Evolutionary conservation across 2,888 invertebrate species (phyloP).

Genomic region (Invenusta paracnida): DNA sequence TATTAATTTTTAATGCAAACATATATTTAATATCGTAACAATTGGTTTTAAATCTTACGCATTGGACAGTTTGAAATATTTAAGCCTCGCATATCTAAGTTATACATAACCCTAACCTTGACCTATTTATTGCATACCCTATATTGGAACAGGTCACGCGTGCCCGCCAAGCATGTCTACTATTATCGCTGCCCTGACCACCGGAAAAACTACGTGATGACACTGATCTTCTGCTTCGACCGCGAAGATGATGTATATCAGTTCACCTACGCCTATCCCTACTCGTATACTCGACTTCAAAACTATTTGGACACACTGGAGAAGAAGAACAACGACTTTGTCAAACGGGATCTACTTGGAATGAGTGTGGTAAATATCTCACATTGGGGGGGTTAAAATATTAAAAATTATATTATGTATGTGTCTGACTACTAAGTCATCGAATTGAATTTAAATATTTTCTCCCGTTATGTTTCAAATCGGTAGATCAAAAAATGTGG

Average conservation of each 20-base stretch:
- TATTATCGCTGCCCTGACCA: slow-evolving; percentile 85
- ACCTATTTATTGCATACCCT: too few relatives aligned
- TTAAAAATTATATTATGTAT: neutral
- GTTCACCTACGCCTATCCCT: slow-evolving; percentile 86
- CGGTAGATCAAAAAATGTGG: too few relatives aligned
- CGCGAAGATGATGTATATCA: slow-evolving; percentile 89
- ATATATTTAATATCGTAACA: too few relatives aligned
- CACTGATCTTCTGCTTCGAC: slow-evolving; percentile 88
- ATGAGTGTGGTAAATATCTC: slow-evolving; percentile 56
- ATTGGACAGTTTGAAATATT: too few relatives aligned
- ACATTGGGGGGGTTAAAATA: neutral
- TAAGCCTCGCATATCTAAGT: too few relatives aligned
- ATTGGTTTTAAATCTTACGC: too few relatives aligned
- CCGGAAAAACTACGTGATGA: slow-evolving; percentile 78
- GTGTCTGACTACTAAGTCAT: too few relatives aligned
- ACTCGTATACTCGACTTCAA: slow-evolving; percentile 85
- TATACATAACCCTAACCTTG: too few relatives aligned
- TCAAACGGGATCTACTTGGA: slow-evolving; percentile 66
- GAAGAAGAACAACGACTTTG: slow-evolving; percentile 64
- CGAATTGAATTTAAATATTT: too few relatives aligned
- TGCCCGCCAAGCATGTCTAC: slow-evolving; percentile 73
- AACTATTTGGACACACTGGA: slow-evolving; percentile 75
- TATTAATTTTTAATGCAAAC: slow-evolving; percentile 67
- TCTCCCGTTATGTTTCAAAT: too few relatives aligned
- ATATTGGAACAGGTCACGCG: slow-evolving; percentile 60